Percentiles rank a stretch among this genome's conserved stretches.
Evolutionary conservation across 2,888 invertebrate species (phyloP).

Genomic region (Atethmia centrago): DNA sequence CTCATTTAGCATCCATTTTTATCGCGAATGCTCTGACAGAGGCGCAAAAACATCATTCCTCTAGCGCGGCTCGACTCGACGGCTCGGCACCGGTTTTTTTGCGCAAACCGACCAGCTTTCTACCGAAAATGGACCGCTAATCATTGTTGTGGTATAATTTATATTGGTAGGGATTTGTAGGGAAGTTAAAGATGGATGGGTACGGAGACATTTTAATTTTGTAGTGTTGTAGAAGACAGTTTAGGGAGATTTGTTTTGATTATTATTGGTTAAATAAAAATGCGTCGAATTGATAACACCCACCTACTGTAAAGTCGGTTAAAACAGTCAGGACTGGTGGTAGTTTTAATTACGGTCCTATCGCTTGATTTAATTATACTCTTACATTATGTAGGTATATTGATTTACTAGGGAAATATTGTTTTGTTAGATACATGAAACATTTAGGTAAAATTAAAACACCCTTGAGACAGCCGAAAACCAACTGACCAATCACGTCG

Average conservation of each 20-base stretch:
- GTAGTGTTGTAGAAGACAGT: background rate
- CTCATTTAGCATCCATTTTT: slow-evolving; percentile 89
- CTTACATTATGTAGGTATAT: background rate
- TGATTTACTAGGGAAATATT: slow-evolving; percentile 1
- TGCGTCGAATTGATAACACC: background rate
- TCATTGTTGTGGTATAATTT: slow-evolving; percentile 64
- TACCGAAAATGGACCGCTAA: slow-evolving; percentile 81
- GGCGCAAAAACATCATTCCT: slow-evolving; percentile 79
- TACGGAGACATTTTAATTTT: slow-evolving; percentile 6
- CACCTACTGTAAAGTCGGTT: background rate
- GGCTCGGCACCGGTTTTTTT: slow-evolving; percentile 63
- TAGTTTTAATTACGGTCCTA: background rate
- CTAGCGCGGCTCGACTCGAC: slow-evolving; percentile 67
- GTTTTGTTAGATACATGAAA: slow-evolving; percentile 21
- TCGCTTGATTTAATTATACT: background rate
- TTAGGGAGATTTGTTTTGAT: background rate
- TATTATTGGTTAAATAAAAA: background rate
- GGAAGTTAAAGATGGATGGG: slow-evolving; percentile 1
- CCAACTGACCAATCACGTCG: slow-evolving; percentile 76
- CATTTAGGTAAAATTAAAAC: slow-evolving; percentile 60
- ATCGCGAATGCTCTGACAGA: slow-evolving; percentile 81
- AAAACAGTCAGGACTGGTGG: background rate
- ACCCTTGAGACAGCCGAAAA: slow-evolving; percentile 62
- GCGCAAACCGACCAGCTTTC: slow-evolving; percentile 64
- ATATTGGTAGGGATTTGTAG: slow-evolving; percentile 43